Conservation (phyloP, 1,140 invertebrate genomes). For the Ditylenchus dipsaci region DNA sequence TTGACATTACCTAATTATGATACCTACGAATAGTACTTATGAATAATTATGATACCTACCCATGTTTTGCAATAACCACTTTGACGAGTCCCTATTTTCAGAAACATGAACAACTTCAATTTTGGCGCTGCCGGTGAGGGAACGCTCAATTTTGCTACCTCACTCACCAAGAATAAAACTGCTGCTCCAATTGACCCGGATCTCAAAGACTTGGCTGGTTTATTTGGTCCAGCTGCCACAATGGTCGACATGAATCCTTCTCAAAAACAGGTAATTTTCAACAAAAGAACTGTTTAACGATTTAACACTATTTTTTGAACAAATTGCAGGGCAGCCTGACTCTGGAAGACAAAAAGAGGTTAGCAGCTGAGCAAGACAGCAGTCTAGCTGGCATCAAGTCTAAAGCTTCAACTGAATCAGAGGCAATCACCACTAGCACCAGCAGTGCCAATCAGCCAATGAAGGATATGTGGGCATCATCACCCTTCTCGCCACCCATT, state of each 20-base stretch:
- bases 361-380: constrained; percentile 49
- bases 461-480: background rate
- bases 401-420: background rate
- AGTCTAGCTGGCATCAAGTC: background rate
- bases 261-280: too few relatives aligned
- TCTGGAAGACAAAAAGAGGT: constrained; percentile 48
- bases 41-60: background rate
- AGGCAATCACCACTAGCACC: background rate
- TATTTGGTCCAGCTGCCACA: constrained; percentile 1
- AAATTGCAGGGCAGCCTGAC: constrained; percentile 35
- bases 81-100: constrained; percentile 10
- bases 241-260: background rate
- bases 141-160: background rate
- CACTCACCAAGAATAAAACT: background rate
- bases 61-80: background rate
- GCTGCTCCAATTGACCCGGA: background rate
- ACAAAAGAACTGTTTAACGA: too few relatives aligned
- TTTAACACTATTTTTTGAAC: background rate
- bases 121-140: background rate
- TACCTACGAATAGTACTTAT: too few relatives aligned
- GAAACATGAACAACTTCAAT: constrained; percentile 3
- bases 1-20: too few relatives aligned
- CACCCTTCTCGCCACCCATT: background rate
- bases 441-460: background rate
- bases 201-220: background rate